phyloP scores from a whole-genome alignment of 64 coral and sea anemone genomes.

The Stylophora pistillata region DNA sequence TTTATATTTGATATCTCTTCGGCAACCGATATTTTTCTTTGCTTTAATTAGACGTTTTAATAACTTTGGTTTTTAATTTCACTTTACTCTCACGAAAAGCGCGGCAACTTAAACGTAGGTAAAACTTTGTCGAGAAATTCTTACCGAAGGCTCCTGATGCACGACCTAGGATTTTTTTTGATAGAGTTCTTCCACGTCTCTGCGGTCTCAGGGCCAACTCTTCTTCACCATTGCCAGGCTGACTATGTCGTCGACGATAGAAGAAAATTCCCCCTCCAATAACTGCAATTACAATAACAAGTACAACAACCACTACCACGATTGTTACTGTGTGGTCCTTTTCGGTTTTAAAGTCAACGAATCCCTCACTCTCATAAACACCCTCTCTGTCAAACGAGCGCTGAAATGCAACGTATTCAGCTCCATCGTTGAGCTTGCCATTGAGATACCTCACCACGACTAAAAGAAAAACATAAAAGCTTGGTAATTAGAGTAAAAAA shows the following conservation, averaged over 20 bases:
- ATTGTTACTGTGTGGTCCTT: not conserved
- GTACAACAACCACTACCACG: not conserved
- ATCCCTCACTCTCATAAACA: not conserved
- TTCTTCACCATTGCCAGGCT: not conserved
- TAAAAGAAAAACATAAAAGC: not conserved
- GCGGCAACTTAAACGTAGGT: no score
- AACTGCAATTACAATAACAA: not conserved
- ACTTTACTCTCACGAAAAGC: no score
- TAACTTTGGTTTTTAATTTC: no score
- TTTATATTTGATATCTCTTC: no score
- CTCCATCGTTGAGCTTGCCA: constrained; percentile 8
- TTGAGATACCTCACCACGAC: not conserved
- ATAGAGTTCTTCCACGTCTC: not conserved
- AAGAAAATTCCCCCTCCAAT: not conserved
- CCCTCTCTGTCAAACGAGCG: not conserved
- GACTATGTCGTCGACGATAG: constrained; percentile 25
- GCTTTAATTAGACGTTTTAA: no score
- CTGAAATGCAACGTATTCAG: constrained; percentile 17
- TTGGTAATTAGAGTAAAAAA: no score
- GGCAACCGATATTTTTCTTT: no score
- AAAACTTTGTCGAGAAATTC: not conserved
- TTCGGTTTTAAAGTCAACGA: not conserved
- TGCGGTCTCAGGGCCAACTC: not conserved
- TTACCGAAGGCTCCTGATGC: not conserved
- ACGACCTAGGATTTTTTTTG: not conserved